Percentiles rank a stretch among this genome's conserved stretches.
Conservation (phyloP, 2,888 invertebrate genomes). For the Erebia palarica region DNA sequence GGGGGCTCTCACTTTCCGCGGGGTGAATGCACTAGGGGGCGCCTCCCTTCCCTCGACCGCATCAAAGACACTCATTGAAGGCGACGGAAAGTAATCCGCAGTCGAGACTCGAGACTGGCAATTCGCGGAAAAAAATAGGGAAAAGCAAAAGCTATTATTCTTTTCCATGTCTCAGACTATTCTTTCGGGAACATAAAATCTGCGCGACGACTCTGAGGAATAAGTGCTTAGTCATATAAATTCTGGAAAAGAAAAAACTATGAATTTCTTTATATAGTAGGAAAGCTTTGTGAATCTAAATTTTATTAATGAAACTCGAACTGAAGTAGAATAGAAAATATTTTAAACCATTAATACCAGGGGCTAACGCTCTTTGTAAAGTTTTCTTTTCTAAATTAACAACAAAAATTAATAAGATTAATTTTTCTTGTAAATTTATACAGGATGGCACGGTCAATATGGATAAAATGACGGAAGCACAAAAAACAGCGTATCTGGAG, state of each 20-base stretch:
- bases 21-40: conserved; percentile 80
- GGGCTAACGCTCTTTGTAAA: no score
- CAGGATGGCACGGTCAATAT: conserved; percentile 87
- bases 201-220: not conserved
- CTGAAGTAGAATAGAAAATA: no score
- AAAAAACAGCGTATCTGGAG: conserved; percentile 88
- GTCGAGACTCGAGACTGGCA: conserved; percentile 36
- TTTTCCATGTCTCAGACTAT: conserved; percentile 1
- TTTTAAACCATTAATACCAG: no score
- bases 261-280: not conserved
- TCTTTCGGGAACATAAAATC: conserved; percentile 2
- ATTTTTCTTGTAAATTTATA: not conserved
- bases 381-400: no score
- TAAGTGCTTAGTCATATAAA: not conserved
- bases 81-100: conserved; percentile 50
- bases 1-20: conserved; percentile 77
- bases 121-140: conserved; percentile 15
- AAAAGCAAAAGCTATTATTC: not conserved
- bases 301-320: not conserved
- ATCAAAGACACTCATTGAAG: conserved; percentile 74
- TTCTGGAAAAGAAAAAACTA: not conserved
- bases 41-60: conserved; percentile 68
- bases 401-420: not conserved
- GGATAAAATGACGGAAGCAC: conserved; percentile 89
- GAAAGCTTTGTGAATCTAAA: not conserved